Evolutionary conservation across 2,888 invertebrate species (phyloP).

Genomic region (Villa cingulata): DNA sequence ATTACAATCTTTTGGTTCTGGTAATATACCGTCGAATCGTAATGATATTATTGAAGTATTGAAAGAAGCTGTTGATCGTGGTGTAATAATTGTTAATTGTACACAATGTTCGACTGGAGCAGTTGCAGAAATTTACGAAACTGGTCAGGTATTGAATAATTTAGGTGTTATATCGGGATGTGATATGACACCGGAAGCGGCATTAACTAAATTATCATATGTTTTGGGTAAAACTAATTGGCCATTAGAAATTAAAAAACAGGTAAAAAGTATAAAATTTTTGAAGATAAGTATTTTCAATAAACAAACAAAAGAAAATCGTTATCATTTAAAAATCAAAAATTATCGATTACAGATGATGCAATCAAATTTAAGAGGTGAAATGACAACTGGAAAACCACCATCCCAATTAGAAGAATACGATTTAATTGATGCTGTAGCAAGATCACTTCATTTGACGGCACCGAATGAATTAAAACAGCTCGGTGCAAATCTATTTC

Average conservation of each 20-base stretch:
- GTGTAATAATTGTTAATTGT: conserved; percentile 79
- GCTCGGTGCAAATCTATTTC: conserved; percentile 48
- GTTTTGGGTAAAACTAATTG: conserved; percentile 68
- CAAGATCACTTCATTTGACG: conserved; percentile 41
- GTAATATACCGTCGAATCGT: conserved; percentile 79
- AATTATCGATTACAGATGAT: conserved; percentile 61
- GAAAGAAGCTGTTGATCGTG: conserved; percentile 53
- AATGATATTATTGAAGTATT: conserved; percentile 65
- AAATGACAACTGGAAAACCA: conserved; percentile 44
- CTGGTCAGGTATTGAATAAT: conserved; percentile 50
- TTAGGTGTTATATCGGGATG: conserved; percentile 30
- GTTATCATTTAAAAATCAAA: conserved; percentile 4
- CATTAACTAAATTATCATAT: conserved; percentile 79
- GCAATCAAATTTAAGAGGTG: conserved; percentile 64
- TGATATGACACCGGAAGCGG: conserved; percentile 74
- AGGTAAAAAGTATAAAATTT: too few relatives aligned
- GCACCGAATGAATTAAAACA: conserved; percentile 43
- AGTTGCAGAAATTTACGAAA: conserved; percentile 69
- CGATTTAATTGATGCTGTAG: conserved; percentile 46
- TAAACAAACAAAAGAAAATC: not conserved
- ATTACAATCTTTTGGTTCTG: conserved; percentile 83
- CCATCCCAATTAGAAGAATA: conserved; percentile 35
- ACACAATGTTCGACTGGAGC: conserved; percentile 79
- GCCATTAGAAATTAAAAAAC: conserved; percentile 47
- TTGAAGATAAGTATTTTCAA: not conserved